Base-by-base conservation (phyloP, 2,797 vertebrate genomes). In the Rhadinocentrus ornatus region DNA sequence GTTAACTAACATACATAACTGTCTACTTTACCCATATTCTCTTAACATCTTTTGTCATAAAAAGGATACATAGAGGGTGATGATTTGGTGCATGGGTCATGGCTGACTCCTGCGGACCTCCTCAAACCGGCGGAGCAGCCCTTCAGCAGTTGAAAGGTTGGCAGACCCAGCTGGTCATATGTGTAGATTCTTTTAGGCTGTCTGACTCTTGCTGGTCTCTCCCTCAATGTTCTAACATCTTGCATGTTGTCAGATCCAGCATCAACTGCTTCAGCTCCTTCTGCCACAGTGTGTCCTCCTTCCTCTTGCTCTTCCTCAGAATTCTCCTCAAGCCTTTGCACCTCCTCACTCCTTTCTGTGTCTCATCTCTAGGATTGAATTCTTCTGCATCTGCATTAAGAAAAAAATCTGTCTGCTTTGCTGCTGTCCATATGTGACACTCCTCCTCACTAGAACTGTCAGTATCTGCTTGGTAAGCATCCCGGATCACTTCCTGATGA, bases 381-480 rank as follows among this genome's bases (percentile, higher is more conserved):
- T 76, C 62, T 1, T 74, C 5, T 53, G 58, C 73, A 31, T 22
- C 57, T n/a, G 15, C 48, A 62, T 69, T 78, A 0, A 75, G 64
- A 6, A 39, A 3, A 2, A 4, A 4, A 8, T 57, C n/a, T 2
- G 57, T 44, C 0, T 22, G 16, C 32, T 32, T 52, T 0, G 5
- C 27, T 53, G 24, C 2, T 58, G 71, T 68, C 67, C 48, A 72
- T 8, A 67, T 0, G 0, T 37, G 16, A 32, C 13, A 64, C 3
- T 69, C 70, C 0, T 69, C 59, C 15, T 78, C 60, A 32, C 48
- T 65, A 9, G 70, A 78, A 32, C 59, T 68, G 31, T 48, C 35
- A 1, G 13, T 52, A 20, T 67, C 53, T 1, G 41, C 3, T 10
- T 1, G 41, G 15, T 62, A 3, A 1, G 22, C 2, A 5, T 27